These are phyloP conservation scores for Lamellibrachia luymesi DNA, from an alignment of 1,140 invertebrate species.

Conservation along the genomic window DNA sequence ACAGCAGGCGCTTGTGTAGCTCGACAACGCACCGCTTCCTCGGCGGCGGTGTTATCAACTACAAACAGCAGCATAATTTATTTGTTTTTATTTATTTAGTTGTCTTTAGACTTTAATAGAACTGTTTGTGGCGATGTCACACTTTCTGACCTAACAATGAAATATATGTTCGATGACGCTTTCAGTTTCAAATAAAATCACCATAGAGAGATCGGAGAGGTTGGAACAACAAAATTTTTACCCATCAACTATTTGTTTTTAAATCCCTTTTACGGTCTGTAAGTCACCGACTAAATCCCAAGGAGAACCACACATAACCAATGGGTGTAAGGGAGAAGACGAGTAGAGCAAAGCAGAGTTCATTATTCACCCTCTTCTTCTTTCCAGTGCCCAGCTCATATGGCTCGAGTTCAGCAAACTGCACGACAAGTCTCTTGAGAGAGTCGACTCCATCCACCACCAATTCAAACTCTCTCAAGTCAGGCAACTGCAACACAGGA, in stretches of 20 bases:
- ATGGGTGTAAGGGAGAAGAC: too few relatives aligned
- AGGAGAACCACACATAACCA: background rate
- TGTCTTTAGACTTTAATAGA: too few relatives aligned
- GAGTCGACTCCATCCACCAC: conserved; percentile 42
- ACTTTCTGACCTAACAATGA: background rate
- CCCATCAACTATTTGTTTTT: too few relatives aligned
- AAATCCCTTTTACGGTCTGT: background rate
- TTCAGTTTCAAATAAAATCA: too few relatives aligned
- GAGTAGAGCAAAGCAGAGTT: background rate
- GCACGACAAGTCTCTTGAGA: conserved; percentile 33
- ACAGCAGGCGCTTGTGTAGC: conserved; percentile 41
- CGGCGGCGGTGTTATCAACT: conserved; percentile 35
- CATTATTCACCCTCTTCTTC: background rate
- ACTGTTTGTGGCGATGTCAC: too few relatives aligned
- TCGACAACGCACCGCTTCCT: conserved; percentile 43
- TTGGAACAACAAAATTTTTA: too few relatives aligned
- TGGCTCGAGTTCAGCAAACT: conserved; percentile 36
- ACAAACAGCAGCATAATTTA: background rate
- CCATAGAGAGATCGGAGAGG: too few relatives aligned
- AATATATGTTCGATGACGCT: too few relatives aligned
- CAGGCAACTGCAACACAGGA: conserved; percentile 35
- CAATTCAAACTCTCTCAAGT: conserved; percentile 40
- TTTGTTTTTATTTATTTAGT: background rate
- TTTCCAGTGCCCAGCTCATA: background rate
- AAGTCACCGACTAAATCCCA: background rate